Evolutionary conservation across 2,113 vertebrate species (phyloP), one percentile per base, ranked within the genome.

Genomic region (Ornithorhynchus anatinus): DNA sequence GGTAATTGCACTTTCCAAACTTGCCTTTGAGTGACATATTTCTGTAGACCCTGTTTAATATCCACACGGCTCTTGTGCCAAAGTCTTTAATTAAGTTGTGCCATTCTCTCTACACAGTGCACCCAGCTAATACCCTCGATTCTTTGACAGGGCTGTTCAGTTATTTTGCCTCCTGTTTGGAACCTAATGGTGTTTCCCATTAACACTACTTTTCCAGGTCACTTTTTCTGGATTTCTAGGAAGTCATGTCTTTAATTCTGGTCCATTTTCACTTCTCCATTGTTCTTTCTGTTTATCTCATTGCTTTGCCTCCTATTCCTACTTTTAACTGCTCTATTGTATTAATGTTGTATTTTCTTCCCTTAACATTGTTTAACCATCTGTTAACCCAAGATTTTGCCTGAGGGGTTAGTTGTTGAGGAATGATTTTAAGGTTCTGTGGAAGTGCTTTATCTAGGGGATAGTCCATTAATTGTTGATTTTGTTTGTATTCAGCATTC

Each of bases 401-500:
- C 75, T 75, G 77, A 40, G 57, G 72, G 50, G 9, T 70, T 64
- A 16, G 57, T 39, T 25, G 58, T 59, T 50, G 42, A 73, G 60
- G 59, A 72, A 73, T 68, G 67, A 77, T 87, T 71, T 81, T 69
- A 82, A 71, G 60, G 50, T 77, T 73, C 70, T 77, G 72, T 31
- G 1, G 35, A 75, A 84, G 63, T 65, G 53, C 78, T 70, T 81
- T 85, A 56, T 57, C 61, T 59, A 62, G 67, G 70, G 72, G 64
- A 80, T 52, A 81, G 80, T 57, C 67, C 73, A 88, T 84, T 84
- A 88, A 85, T 81, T 85, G 86, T 82, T 85, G 72, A 85, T 75
- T 85, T 85, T 85, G 70, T 82, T 88, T 88, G 67, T 65, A 73
- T 84, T 84, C 73, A 82, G 75, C 78, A 73, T 78, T 80, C 78